These are phyloP conservation scores for Hydra vulgaris DNA, from an alignment of 30 jellyfish, hydroid and myxozoan species.

Conservation along the genomic window DNA sequence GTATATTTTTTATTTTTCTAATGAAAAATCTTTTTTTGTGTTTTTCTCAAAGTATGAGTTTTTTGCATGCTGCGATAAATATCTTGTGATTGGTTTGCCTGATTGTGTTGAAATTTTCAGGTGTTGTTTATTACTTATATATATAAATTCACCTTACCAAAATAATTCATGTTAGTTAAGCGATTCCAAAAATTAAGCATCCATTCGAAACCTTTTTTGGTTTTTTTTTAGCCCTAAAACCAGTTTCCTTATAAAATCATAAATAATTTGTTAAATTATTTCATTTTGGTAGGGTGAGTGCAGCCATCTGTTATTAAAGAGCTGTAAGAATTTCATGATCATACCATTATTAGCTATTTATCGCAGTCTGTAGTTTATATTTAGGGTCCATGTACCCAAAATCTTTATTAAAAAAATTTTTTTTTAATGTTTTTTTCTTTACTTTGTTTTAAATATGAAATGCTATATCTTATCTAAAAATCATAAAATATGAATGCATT, in stretches of 20 bases:
- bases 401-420: no score
- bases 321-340: not conserved
- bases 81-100: not conserved
- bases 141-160: not conserved
- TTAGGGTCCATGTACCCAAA: not conserved
- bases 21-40: no score
- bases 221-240: not conserved
- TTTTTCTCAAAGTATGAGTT: no score
- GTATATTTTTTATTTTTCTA: no score
- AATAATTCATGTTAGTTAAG: not conserved
- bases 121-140: not conserved
- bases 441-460: not conserved
- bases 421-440: not conserved
- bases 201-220: not conserved
- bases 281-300: not conserved
- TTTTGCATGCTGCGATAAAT: no score
- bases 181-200: not conserved
- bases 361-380: not conserved
- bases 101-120: not conserved
- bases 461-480: not conserved
- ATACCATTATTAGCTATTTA: not conserved
- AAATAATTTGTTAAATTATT: not conserved
- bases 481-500: not conserved
- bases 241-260: not conserved
- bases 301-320: not conserved